Evolutionary conservation across 2,113 vertebrate species (phyloP), one percentile per base, ranked within the genome.

Genomic region (Anser cygnoides): DNA sequence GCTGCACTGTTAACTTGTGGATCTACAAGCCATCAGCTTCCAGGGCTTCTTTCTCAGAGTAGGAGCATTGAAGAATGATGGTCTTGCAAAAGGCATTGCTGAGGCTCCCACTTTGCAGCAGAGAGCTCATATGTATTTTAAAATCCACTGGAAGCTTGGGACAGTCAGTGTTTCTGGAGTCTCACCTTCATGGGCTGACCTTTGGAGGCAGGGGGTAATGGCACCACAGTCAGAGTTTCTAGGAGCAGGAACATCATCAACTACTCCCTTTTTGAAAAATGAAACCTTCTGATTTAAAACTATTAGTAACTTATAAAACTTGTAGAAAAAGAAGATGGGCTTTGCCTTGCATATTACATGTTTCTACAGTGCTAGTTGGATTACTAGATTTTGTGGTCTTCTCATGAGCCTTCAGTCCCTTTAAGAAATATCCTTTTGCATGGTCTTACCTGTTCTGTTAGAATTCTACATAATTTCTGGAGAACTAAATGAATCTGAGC

Each of bases 201-300:
- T 87, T 90, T 35, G n/a, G 39, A 85, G n/a, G 28, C 33, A 77
- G 25, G 21, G 3, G 6, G 28, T 35, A 75, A 25, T 29, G n/a
- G 19, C 17, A 46, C 5, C 1, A 0, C 2, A 3, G 43, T 43
- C 19, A 25, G n/a, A 0, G 19, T 22, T 35, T 35, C 29, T 39
- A 39, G 43, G 6, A 75, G 33, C 37, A 63, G 33, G 71, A 77
- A 65, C 15, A 35, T 61, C 7, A 31, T 13, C 13, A 28, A 4
- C 19, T 71, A 4, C 19, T 67, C 37, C 13, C 31, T 71, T 63
- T 22, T 55, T 19, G 52, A 65, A 71, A 74, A 82, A 52, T 26
- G 4, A 84, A 78, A 68, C 31, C 0, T 81, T 71, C 74, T 71
- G 2, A 26, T 84, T 67, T 79, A 29, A 52, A 63, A 50, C 12